phyloP scores from a whole-genome alignment of 2,797 vertebrate species.

The Poeciliopsis presidionis region DNA sequence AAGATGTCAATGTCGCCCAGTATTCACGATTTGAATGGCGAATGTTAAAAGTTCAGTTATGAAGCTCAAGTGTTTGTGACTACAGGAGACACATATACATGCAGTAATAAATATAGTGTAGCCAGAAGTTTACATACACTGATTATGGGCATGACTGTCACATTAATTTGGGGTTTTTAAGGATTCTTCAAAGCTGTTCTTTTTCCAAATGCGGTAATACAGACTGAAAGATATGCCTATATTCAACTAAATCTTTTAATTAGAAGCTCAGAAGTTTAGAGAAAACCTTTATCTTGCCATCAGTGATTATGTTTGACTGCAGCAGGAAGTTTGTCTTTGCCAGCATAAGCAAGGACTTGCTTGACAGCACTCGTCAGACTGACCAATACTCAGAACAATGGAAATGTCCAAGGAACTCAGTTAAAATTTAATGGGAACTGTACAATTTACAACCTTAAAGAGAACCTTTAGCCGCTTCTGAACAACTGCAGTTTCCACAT shows the following conservation, averaged over 20 bases:
- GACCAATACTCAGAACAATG: neutral
- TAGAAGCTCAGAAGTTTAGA: neutral
- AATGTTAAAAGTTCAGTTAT: constrained; percentile 20
- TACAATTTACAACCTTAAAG: neutral
- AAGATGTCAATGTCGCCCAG: constrained; percentile 37
- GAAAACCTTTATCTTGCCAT: neutral
- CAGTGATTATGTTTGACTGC: neutral
- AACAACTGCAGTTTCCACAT: neutral
- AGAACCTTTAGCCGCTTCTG: neutral
- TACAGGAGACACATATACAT: constrained; percentile 1
- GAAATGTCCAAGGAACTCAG: neutral
- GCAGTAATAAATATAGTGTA: neutral
- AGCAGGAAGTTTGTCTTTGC: neutral
- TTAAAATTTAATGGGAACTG: neutral
- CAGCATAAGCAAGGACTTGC: neutral
- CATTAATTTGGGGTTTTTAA: neutral
- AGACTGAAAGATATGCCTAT: neutral
- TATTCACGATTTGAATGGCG: constrained; percentile 15
- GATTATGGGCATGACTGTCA: neutral
- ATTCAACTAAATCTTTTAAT: neutral
- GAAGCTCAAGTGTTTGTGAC: neutral
- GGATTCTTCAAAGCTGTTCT: neutral
- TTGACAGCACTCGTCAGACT: neutral
- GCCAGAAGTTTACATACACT: neutral
- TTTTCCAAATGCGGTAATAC: neutral